phyloP scores from a whole-genome alignment of 2,888 invertebrate species.

The Pheosia tremula region DNA sequence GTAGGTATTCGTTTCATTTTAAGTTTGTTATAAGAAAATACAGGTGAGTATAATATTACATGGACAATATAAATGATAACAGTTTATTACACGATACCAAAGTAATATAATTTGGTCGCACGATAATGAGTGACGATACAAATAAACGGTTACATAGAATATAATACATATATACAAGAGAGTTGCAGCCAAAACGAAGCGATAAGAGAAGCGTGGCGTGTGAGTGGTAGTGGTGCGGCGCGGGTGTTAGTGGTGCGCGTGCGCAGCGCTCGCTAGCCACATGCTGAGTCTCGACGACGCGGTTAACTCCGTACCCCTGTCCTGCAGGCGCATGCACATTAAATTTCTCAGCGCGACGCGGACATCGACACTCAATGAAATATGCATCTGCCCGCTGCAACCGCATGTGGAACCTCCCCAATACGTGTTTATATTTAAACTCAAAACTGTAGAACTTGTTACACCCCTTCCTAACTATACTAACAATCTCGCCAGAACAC shows the following conservation, averaged over 20 bases:
- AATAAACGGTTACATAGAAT: conserved; percentile 40
- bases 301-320: conserved; percentile 42
- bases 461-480: not conserved
- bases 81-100: conserved; percentile 44
- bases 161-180: conserved; percentile 61
- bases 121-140: conserved; percentile 37
- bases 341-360: conserved; percentile 26
- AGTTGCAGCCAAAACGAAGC: conserved; percentile 62
- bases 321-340: conserved; percentile 43
- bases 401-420: conserved; percentile 49
- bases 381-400: conserved; percentile 45
- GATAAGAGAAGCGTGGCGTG: conserved; percentile 60
- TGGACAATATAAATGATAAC: conserved; percentile 13
- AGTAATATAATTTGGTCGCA: conserved; percentile 62
- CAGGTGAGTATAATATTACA: conserved; percentile 7
- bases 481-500: too few relatives aligned
- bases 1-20: conserved; percentile 10
- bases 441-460: conserved; percentile 1
- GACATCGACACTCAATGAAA: conserved; percentile 24
- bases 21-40: conserved; percentile 7
- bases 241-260: conserved; percentile 56
- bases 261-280: conserved; percentile 46
- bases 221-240: conserved; percentile 50
- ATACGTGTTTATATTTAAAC: conserved; percentile 34
- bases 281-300: conserved; percentile 55